These are phyloP conservation scores for Penaeus indicus DNA, from an alignment of 1,140 invertebrate genomes.

Conservation along the genomic window DNA sequence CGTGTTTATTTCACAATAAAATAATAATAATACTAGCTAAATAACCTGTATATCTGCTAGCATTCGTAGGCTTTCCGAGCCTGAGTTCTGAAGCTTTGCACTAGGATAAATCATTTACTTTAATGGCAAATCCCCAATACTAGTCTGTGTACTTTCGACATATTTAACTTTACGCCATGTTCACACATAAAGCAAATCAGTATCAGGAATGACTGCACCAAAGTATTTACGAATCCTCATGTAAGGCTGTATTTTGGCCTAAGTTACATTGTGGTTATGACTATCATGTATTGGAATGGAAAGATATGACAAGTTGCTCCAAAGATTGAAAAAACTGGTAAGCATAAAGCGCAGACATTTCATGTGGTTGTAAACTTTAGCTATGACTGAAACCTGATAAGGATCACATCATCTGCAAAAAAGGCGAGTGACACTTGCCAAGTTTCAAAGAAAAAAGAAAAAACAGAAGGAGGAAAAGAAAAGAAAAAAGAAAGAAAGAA, in stretches of 20 bases:
- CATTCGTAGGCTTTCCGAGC: constrained; percentile 17
- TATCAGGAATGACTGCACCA: constrained; percentile 1
- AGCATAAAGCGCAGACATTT: constrained; percentile 18
- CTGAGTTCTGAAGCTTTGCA: constrained; percentile 30
- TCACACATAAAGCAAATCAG: constrained; percentile 4
- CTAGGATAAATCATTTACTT: constrained; percentile 21
- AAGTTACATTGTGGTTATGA: constrained; percentile 32
- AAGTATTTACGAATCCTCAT: constrained; percentile 9
- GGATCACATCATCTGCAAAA: too few species aligned
- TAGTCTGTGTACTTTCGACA: background rate
- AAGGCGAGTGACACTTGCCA: too few species aligned
- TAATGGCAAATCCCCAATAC: background rate
- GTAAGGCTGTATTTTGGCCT: constrained; percentile 33
- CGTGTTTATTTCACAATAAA: constrained; percentile 34
- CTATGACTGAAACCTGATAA: too few species aligned
- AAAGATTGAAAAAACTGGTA: constrained; percentile 27
- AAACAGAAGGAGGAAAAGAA: too few species aligned
- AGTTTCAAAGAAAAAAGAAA: too few species aligned
- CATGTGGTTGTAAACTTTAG: background rate
- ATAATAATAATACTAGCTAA: constrained; percentile 30
- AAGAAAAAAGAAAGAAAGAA: too few species aligned
- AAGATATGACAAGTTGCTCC: constrained; percentile 29
- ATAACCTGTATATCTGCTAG: constrained; percentile 13
- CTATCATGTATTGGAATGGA: constrained; percentile 34
- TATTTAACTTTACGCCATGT: background rate